Percentiles rank a stretch among this genome's conserved stretches.
These are phyloP conservation scores for Geotrupes spiniger DNA, from an alignment of 2,888 invertebrate genomes.

Conservation along the genomic window DNA sequence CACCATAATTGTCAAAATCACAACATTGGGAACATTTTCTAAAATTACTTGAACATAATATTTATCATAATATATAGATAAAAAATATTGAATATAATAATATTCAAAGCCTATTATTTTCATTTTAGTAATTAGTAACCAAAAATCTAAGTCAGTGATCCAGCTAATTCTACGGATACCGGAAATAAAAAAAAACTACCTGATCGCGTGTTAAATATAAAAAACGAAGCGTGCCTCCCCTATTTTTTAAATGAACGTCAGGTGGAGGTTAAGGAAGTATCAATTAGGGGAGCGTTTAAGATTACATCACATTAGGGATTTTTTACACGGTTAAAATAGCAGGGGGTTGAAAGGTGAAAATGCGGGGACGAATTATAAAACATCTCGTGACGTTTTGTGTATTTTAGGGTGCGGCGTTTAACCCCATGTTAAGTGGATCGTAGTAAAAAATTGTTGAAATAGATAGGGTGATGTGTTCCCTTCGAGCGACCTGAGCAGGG, in stretches of 20 bases:
- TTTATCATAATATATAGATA: too few species aligned
- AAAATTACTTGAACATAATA: too few species aligned
- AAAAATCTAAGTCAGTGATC: not conserved
- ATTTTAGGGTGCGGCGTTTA: conserved; percentile 12
- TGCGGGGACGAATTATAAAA: not conserved
- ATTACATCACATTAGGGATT: conserved; percentile 21
- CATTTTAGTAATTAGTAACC: too few species aligned
- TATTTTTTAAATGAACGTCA: not conserved
- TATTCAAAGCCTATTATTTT: too few species aligned
- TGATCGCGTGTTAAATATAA: conserved; percentile 6
- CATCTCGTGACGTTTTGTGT: not conserved
- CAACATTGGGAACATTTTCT: too few species aligned
- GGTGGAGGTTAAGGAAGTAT: conserved; percentile 12
- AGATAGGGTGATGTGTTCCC: conserved; percentile 10
- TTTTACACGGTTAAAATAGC: conserved; percentile 18
- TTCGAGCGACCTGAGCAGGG: conserved; percentile 13
- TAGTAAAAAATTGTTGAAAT: conserved; percentile 16
- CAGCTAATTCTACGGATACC: not conserved
- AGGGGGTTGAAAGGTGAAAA: conserved; percentile 8
- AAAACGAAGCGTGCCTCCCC: not conserved
- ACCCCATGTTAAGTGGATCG: conserved; percentile 19
- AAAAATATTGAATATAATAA: too few species aligned
- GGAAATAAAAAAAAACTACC: conserved; percentile 1
- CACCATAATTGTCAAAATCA: too few species aligned
- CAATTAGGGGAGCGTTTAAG: conserved; percentile 25